Base-by-base conservation (phyloP, 1,140 invertebrate species). In the Hermetia illucens region DNA sequence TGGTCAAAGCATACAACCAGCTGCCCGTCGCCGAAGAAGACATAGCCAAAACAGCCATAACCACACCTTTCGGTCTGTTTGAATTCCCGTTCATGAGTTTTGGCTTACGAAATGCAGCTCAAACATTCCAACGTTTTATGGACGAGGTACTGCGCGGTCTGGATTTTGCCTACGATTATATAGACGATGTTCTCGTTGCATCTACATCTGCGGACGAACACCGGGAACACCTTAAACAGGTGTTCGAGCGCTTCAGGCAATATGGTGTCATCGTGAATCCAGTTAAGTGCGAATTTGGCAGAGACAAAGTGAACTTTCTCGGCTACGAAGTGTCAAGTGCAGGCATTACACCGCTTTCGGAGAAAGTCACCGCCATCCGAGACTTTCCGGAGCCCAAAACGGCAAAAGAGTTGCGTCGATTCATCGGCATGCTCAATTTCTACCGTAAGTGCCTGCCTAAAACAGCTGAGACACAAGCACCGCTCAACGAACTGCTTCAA, bases 181-280 rank as follows among this genome's bases (percentile, higher is more conserved):
- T 73, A 0, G 71, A 72, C 43, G 70, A 71, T 42, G 56, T 73
- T n/a, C 43, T 70, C 2, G 44, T 71, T 2, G 58, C 49, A 24
- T 54, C 50, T 8, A 39, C 34, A 12, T 24, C 17, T 8, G 17
- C 34, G n/a, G 43, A 48, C 12, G 41, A 61, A 34, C 61, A 64
- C 39, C n/a, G 34, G 0, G 1, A 38, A 3, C 56, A 60, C 33
- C 43, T 52, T 2, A 18, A 21, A 3, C 35, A 41, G 5, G 1
- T 46, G 5, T 50, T 61, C 15, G 24, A 42, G n/a, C 22, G 47
- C 1, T 35, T 61, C 1, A 18, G 42, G 6, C 24, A 50, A 6
- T 52, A 51, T 38, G 55, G 50, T 3, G 9, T 60, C 2, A 35
- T 20, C 22, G 44, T 58, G 32, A 64, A 61, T 35, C 25, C 40